Percentiles rank a stretch among this genome's conserved stretches.
Evolutionary conservation across 1,140 invertebrate species (phyloP).

Genomic region (Notospermus geniculatus): DNA sequence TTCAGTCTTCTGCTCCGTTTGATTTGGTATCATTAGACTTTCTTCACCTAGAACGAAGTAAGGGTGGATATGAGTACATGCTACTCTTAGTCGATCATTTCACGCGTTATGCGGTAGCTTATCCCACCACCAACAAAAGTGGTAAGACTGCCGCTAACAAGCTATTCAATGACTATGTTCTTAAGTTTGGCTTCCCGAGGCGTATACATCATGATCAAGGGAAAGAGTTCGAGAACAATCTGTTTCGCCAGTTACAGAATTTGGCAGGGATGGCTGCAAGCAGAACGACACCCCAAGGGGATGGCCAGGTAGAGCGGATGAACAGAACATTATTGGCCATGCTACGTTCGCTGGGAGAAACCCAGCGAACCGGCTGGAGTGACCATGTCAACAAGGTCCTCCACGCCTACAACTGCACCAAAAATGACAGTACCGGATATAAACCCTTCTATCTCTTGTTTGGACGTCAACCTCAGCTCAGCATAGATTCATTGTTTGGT

Average conservation of each 20-base stretch:
- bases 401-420: slow-evolving; percentile 25
- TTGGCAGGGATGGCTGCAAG: too few relatives aligned
- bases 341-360: slow-evolving; percentile 16
- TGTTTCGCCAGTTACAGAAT: too few relatives aligned
- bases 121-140: background rate
- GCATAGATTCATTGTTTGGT: slow-evolving; percentile 19
- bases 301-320: too few relatives aligned
- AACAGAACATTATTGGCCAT: slow-evolving; percentile 17
- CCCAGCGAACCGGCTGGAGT: slow-evolving; percentile 22
- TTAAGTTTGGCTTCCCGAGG: slow-evolving; percentile 7
- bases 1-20: slow-evolving; percentile 10
- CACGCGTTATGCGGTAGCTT: slow-evolving; percentile 1
- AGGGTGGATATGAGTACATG: slow-evolving; percentile 11
- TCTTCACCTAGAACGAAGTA: slow-evolving; percentile 14
- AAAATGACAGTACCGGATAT: slow-evolving; percentile 20
- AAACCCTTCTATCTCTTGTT: slow-evolving; percentile 20
- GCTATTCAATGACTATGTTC: slow-evolving; percentile 15
- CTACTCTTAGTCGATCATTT: slow-evolving; percentile 7
- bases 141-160: background rate
- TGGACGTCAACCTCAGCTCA: slow-evolving; percentile 16
- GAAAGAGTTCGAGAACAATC: too few relatives aligned
- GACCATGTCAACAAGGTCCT: slow-evolving; percentile 19
- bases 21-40: slow-evolving; percentile 22
- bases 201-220: slow-evolving; percentile 21
- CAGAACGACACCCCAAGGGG: too few relatives aligned